phyloP scores from a whole-genome alignment of 2,888 invertebrate genomes.

The Arenicola marina region DNA sequence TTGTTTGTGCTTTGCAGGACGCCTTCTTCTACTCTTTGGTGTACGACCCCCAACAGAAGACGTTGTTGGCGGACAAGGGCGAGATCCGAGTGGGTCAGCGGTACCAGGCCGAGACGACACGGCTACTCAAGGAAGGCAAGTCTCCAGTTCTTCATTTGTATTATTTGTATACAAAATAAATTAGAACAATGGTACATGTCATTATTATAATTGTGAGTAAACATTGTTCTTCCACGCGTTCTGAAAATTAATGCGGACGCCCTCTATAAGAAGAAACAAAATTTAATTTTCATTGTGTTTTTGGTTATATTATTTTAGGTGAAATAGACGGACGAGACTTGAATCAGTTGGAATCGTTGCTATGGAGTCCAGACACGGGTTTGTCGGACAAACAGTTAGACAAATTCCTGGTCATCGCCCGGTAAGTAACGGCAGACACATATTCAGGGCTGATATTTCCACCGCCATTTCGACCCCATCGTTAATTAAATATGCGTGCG shows the following conservation, averaged over 20 bases:
- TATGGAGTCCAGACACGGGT: slow-evolving; percentile 92
- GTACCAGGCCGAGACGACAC: slow-evolving; percentile 89
- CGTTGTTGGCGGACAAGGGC: slow-evolving; percentile 95
- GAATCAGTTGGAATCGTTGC: slow-evolving; percentile 83
- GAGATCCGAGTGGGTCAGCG: slow-evolving; percentile 89
- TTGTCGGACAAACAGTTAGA: slow-evolving; percentile 94
- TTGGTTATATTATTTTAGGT: no score
- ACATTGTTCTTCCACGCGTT: no score
- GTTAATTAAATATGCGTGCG: no score
- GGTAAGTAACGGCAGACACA: slow-evolving; percentile 62
- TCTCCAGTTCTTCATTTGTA: neutral
- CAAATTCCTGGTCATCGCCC: slow-evolving; percentile 88
- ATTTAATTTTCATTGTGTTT: no score
- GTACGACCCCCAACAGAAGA: slow-evolving; percentile 98
- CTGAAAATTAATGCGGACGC: no score
- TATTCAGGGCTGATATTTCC: no score
- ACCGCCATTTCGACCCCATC: no score
- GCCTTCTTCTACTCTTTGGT: slow-evolving; percentile 99
- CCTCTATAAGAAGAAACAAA: no score
- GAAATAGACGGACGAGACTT: slow-evolving; percentile 71
- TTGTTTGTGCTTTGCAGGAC: slow-evolving; percentile 71
- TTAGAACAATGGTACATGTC: neutral
- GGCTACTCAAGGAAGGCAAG: neutral
- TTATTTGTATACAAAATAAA: neutral
- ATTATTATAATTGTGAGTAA: no score